These are phyloP conservation scores for Prietella phreatophila DNA, from an alignment of 2,113 vertebrate species.

Conservation along the genomic window DNA sequence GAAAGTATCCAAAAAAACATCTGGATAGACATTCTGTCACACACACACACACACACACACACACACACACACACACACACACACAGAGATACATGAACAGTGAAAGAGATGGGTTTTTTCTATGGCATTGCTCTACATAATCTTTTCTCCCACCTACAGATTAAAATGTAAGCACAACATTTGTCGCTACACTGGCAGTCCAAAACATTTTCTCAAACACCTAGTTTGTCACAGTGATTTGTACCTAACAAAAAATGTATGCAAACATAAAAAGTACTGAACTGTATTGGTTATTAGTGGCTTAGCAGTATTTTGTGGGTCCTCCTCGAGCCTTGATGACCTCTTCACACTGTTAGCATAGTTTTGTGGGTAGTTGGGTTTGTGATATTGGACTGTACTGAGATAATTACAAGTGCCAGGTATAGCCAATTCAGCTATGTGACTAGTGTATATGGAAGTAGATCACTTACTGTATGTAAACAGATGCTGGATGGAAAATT, in stretches of 20 bases:
- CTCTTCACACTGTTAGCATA: neutral
- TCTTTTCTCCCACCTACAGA: neutral
- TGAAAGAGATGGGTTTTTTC: neutral
- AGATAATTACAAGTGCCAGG: neutral
- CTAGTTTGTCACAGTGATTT: neutral
- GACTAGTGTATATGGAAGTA: neutral
- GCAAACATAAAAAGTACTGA: neutral
- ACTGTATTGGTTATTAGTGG: neutral
- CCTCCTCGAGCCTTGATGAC: neutral
- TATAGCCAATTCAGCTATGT: neutral
- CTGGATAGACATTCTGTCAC: neutral
- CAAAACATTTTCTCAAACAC: neutral
- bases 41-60: too few relatives aligned
- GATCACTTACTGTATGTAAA: neutral
- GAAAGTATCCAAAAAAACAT: neutral
- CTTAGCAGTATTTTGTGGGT: neutral
- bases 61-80: neutral
- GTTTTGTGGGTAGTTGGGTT: neutral
- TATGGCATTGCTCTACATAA: neutral
- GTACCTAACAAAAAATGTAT: neutral
- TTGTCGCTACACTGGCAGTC: neutral
- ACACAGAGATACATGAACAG: neutral
- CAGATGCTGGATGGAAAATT: neutral
- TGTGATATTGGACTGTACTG: neutral
- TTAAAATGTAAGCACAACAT: neutral